phyloP scores from a whole-genome alignment of 2,797 vertebrate species.

The Eulemur albifrons region DNA sequence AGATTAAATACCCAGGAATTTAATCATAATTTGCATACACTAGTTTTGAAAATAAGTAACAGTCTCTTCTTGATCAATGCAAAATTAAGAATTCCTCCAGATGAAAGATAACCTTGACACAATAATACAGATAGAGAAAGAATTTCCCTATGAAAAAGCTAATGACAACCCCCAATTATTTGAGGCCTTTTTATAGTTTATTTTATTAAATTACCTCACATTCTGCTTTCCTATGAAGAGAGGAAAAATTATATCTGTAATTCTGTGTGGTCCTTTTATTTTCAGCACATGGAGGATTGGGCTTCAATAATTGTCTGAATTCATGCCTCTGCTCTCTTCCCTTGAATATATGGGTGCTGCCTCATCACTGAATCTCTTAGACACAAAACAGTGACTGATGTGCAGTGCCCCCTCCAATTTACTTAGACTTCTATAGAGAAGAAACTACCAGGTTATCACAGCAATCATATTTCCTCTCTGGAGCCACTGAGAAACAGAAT shows the following conservation, averaged over 20 bases:
- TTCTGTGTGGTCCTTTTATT: neutral
- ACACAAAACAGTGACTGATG: neutral
- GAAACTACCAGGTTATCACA: neutral
- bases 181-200: neutral
- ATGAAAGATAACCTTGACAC: constrained; percentile 36
- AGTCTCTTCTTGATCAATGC: constrained; percentile 40
- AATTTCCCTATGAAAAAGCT: constrained; percentile 24
- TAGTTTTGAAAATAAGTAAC: constrained; percentile 63
- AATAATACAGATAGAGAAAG: constrained; percentile 5
- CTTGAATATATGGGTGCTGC: neutral
- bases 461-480: neutral
- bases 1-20: constrained; percentile 55
- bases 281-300: neutral
- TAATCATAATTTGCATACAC: constrained; percentile 57
- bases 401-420: neutral
- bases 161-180: neutral
- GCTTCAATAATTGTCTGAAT: neutral
- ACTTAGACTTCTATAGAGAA: neutral
- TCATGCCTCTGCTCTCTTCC: neutral
- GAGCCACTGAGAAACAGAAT: neutral
- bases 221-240: neutral
- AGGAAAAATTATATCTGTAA: neutral
- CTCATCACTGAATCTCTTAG: neutral
- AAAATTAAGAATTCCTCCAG: constrained; percentile 64
- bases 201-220: constrained; percentile 1